Evolutionary conservation across 1,140 invertebrate species (phyloP).

Genomic region (Neodiprion fabricii): DNA sequence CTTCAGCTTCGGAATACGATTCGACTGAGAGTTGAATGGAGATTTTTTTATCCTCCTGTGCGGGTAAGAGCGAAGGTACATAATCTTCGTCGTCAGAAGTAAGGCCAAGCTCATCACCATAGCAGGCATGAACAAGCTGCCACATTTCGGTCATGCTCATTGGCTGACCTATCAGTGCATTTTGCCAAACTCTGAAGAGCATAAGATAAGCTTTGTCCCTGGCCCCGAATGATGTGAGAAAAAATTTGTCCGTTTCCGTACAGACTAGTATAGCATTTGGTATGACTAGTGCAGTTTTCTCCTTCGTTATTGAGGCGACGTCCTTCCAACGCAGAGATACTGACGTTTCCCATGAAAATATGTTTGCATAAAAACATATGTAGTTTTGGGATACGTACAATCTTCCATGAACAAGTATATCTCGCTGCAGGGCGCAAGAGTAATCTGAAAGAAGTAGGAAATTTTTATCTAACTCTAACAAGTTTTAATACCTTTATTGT

Average conservation of each 20-base stretch:
- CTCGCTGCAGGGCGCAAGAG: slow-evolving; percentile 94
- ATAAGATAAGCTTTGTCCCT: slow-evolving; percentile 94
- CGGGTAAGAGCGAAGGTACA: slow-evolving; percentile 59
- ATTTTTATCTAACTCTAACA: too few relatives aligned
- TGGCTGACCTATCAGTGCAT: slow-evolving; percentile 88
- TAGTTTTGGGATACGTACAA: slow-evolving; percentile 93
- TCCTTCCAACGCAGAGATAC: slow-evolving; percentile 85
- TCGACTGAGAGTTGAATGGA: slow-evolving; percentile 63
- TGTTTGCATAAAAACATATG: slow-evolving; percentile 95
- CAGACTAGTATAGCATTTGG: slow-evolving; percentile 92
- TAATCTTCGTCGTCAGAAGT: slow-evolving; percentile 95
- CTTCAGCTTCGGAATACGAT: slow-evolving; percentile 64
- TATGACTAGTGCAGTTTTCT: slow-evolving; percentile 91
- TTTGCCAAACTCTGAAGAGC: slow-evolving; percentile 95
- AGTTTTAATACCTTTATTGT: too few relatives aligned
- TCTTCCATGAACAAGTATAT: slow-evolving; percentile 91
- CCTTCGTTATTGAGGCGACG: slow-evolving; percentile 90
- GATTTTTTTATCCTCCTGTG: slow-evolving; percentile 65
- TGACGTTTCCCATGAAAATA: slow-evolving; percentile 92
- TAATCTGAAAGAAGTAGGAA: slow-evolving; percentile 74
- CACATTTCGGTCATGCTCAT: slow-evolving; percentile 88
- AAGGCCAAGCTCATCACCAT: slow-evolving; percentile 91
- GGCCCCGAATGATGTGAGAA: slow-evolving; percentile 91
- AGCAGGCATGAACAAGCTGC: slow-evolving; percentile 87
- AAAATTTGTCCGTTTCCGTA: slow-evolving; percentile 86